Conservation (phyloP, 2,113 vertebrate genomes). For the Pleuronectes platessa region DNA sequence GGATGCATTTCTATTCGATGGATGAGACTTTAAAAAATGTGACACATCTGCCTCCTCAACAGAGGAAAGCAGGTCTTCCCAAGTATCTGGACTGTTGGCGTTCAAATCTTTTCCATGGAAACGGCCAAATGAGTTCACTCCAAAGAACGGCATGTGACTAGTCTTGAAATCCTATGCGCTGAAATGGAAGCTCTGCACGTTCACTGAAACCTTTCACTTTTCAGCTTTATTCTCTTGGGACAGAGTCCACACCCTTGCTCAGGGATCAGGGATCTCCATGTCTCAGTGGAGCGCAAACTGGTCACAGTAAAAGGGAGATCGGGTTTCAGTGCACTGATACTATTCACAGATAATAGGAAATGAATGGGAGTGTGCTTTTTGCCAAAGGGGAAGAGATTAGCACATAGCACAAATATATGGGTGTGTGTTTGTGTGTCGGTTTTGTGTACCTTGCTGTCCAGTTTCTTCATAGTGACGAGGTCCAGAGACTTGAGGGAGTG, state of each 20-base stretch:
- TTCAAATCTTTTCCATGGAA: constrained; percentile 6
- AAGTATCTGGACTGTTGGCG: neutral
- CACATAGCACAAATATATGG: neutral
- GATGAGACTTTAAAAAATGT: neutral
- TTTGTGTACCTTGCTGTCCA: constrained; percentile 94
- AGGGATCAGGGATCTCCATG: constrained; percentile 25
- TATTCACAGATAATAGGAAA: constrained; percentile 28
- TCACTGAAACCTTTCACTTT: constrained; percentile 11
- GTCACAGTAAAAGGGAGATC: constrained; percentile 23
- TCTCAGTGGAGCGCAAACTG: constrained; percentile 44
- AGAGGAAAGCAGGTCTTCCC: neutral
- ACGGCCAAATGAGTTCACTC: constrained; percentile 5
- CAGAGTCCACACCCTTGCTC: constrained; percentile 23
- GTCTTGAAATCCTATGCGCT: constrained; percentile 26
- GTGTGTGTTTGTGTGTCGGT: neutral
- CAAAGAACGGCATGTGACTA: constrained; percentile 3
- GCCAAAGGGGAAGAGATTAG: neutral
- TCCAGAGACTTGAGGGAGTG: constrained; percentile 97
- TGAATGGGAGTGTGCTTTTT: constrained; percentile 4
- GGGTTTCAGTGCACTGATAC: constrained; percentile 43
- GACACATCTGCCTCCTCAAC: neutral
- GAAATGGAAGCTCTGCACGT: constrained; percentile 15
- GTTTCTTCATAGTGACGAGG: constrained; percentile 97
- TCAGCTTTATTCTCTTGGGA: constrained; percentile 12
- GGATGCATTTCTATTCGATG: neutral